Evolutionary conservation across 2,797 vertebrate species (phyloP).

Genomic region (Takifugu ocellatus): DNA sequence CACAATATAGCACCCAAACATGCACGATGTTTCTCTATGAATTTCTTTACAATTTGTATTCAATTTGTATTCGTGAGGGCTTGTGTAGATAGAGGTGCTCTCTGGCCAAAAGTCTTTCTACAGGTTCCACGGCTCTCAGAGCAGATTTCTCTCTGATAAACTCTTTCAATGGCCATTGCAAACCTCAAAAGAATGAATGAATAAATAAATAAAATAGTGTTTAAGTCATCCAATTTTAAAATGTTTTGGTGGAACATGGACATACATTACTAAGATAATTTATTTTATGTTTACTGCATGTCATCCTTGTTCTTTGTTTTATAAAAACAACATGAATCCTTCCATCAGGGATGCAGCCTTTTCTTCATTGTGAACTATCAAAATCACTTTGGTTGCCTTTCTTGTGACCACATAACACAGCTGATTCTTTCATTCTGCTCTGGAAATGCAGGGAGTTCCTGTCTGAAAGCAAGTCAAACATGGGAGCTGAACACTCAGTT

Average conservation of each 20-base stretch:
- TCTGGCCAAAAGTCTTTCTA: conserved; percentile 51
- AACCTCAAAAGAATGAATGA: conserved; percentile 14
- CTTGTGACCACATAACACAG: background rate
- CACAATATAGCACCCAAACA: background rate
- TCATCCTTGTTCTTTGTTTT: too few species aligned
- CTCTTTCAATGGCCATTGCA: conserved; percentile 24
- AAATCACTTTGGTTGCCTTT: too few species aligned
- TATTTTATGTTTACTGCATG: too few species aligned
- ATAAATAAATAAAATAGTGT: conserved; percentile 3
- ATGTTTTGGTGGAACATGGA: background rate
- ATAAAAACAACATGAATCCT: too few species aligned
- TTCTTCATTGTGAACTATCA: too few species aligned
- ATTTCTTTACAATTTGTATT: conserved; percentile 37
- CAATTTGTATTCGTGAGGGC: conserved; percentile 57
- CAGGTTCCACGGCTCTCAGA: conserved; percentile 43
- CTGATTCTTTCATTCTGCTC: conserved; percentile 10
- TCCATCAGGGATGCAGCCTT: too few species aligned
- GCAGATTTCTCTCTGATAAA: conserved; percentile 62
- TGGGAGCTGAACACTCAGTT: conserved; percentile 8
- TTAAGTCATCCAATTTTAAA: conserved; percentile 2
- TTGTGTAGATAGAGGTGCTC: conserved; percentile 45
- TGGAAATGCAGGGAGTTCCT: background rate
- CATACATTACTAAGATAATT: background rate
- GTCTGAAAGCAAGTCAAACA: conserved; percentile 1
- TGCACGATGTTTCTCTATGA: conserved; percentile 30